Conservation (phyloP, 2,113 vertebrate genomes). For the Pachycephala philippinensis region DNA sequence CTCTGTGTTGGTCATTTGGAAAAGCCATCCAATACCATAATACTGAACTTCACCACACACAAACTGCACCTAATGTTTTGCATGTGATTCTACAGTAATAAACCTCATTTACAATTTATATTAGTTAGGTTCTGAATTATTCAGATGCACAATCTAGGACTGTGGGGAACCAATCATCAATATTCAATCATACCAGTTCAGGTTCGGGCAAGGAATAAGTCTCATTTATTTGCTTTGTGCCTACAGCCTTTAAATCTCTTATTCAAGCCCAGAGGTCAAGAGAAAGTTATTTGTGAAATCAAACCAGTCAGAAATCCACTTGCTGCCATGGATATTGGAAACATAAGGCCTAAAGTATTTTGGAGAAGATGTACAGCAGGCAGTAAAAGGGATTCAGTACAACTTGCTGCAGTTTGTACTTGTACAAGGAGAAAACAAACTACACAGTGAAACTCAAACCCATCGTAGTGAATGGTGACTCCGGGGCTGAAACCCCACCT, state of each 20-base stretch:
- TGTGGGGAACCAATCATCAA: neutral
- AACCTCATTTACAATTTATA: neutral
- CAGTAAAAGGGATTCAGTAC: neutral
- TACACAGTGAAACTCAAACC: neutral
- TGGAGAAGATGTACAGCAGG: neutral
- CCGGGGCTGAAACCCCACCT: neutral
- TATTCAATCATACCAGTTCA: neutral
- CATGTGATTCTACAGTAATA: neutral
- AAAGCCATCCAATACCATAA: neutral
- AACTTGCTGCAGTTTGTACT: neutral
- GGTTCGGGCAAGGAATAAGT: neutral
- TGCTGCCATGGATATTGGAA: neutral
- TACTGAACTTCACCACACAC: neutral
- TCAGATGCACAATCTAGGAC: neutral
- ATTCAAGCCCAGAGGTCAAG: neutral
- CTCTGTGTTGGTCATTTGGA: neutral
- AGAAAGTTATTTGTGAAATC: neutral
- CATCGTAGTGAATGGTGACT: neutral
- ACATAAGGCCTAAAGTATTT: neutral
- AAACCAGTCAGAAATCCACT: neutral
- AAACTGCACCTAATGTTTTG: neutral
- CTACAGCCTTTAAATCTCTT: neutral
- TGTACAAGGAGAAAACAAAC: neutral
- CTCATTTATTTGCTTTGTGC: neutral
- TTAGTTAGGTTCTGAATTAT: neutral